Percentiles rank a stretch among this genome's conserved stretches.
phyloP scores from a whole-genome alignment of 2,888 invertebrate species.

The Heliconius hortense region DNA sequence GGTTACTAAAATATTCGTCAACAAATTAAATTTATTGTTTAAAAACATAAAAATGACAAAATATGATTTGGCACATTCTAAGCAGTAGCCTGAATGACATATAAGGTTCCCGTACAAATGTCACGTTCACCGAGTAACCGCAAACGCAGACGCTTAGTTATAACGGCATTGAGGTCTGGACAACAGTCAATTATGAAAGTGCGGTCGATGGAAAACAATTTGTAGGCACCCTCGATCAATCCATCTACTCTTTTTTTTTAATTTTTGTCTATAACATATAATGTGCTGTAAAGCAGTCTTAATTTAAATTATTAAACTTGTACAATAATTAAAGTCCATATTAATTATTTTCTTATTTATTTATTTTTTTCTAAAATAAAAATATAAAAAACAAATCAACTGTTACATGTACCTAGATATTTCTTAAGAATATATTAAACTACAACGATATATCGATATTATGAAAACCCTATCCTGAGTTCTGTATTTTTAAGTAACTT shows the following conservation, averaged over 20 bases:
- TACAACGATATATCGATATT: neutral
- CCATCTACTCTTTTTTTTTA: no score
- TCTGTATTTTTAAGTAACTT: constrained; percentile 26
- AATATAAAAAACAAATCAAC: no score
- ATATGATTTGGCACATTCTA: neutral
- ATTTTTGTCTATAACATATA: no score
- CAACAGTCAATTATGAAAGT: constrained; percentile 32
- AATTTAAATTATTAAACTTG: no score
- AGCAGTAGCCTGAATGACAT: neutral
- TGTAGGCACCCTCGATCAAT: neutral
- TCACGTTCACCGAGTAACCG: neutral
- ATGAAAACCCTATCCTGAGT: constrained; percentile 14
- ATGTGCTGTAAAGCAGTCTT: no score
- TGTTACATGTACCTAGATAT: no score
- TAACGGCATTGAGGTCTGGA: constrained; percentile 20
- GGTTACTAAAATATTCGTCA: no score
- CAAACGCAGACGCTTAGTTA: constrained; percentile 14
- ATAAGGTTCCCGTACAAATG: neutral
- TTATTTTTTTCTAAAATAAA: no score
- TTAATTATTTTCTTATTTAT: no score
- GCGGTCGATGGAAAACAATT: constrained; percentile 29
- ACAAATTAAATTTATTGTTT: no score
- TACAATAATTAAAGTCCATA: no score
- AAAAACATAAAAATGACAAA: no score
- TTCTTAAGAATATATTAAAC: neutral